Conservation (phyloP, 2,113 vertebrate genomes). For the Craseonycteris thonglongyai region DNA sequence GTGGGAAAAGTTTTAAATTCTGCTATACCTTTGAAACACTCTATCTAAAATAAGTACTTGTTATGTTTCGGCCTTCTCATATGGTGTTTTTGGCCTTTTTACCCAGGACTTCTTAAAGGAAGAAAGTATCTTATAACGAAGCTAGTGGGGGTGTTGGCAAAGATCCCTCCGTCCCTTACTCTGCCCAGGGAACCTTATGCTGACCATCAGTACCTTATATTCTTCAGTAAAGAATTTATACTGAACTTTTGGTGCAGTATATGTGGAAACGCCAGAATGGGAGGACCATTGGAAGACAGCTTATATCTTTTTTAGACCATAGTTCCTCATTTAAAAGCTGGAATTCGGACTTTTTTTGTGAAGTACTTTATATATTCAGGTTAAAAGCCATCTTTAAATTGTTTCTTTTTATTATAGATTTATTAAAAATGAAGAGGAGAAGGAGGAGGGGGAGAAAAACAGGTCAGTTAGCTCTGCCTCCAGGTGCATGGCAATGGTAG, state of each 20-base stretch:
- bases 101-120: neutral
- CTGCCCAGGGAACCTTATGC: neutral
- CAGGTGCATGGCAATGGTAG: rapidly evolving
- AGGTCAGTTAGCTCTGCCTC: neutral
- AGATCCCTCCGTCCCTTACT: neutral
- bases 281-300: neutral
- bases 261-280: neutral
- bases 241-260: neutral
- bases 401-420: neutral
- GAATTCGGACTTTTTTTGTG: neutral
- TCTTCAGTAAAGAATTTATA: neutral
- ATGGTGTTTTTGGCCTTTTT: neutral
- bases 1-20: neutral
- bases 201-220: neutral
- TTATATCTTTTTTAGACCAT: neutral
- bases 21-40: neutral
- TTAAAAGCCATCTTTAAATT: neutral
- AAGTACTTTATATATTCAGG: neutral
- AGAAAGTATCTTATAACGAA: neutral
- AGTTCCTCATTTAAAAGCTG: slow-evolving; percentile 31
- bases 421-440: neutral
- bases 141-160: neutral
- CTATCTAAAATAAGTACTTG: neutral
- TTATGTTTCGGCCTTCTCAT: neutral
- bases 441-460: too few species aligned